Evolutionary conservation across 2,113 vertebrate genomes (phyloP), one percentile per base, ranked within the genome.

Genomic region (Amazona guildingii): DNA sequence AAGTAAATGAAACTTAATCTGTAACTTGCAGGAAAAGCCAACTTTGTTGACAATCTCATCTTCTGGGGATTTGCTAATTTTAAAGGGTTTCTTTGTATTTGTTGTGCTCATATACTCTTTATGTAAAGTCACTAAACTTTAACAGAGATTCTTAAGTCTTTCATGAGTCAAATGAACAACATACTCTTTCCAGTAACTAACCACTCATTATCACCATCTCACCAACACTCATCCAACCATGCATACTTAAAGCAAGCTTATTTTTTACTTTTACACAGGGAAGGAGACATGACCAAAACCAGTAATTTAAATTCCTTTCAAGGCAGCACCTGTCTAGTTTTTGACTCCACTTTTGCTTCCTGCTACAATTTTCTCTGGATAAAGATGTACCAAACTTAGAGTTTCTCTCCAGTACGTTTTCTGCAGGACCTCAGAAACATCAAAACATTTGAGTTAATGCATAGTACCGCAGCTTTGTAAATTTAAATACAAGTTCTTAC

Each of bases 201-300:
- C 61, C 20, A 66, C 14, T 28, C 46, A 57, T 88, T 64, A 51
- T 35, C n/a, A 67, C 35, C 20, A 75, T 21, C 51, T 87, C 77
- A 62, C 33, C 48, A 77, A 17, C 33, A 28, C 29, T 23, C 54
- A 83, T 17, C 76, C 87, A 68, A 3, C 9, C 44, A 68, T 35
- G 37, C 4, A 2, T 35, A 69, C 25, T 20, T 68, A 80, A 37
- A 83, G 28, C 31, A 68, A 48, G 6, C 31, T 66, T 37, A 10
- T 25, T 63, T 81, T 91, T 55, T 5, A 33, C 23, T 52, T 85
- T 69, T 41, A 66, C 25, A 13, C 1, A 61, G 23, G 48, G 33
- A 49, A 81, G 49, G 11, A 81, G 89, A 55, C 8, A 20, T 0
- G 0, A 72, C 2, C 2, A 29, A 54, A 51, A 46, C 1, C 4